phyloP scores from a whole-genome alignment of 2,888 invertebrate species.

The Nomada lathburiana region DNA sequence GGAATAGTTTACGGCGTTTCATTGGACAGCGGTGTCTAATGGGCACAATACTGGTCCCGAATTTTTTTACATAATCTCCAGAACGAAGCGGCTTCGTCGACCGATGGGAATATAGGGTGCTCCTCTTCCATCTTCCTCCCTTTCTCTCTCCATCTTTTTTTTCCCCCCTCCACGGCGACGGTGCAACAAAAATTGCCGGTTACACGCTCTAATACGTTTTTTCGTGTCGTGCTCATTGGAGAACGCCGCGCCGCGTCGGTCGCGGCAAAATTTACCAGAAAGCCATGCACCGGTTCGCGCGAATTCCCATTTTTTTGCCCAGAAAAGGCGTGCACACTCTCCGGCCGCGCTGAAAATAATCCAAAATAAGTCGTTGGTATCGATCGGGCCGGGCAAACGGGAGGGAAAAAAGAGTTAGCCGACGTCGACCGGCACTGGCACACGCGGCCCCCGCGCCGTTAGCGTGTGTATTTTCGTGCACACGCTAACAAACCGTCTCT shows the following conservation, averaged over 20 bases:
- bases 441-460: constrained; percentile 39
- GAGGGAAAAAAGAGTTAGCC: constrained; percentile 67
- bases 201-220: constrained; percentile 67
- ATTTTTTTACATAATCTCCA: constrained; percentile 50
- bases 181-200: constrained; percentile 64
- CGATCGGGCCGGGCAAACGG: constrained; percentile 75
- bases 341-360: constrained; percentile 76
- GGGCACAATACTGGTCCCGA: constrained; percentile 26
- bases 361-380: constrained; percentile 79
- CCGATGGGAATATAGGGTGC: constrained; percentile 28
- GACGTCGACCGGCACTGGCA: constrained; percentile 56
- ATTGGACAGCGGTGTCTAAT: constrained; percentile 48
- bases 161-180: constrained; percentile 31
- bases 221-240: constrained; percentile 61
- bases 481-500: constrained; percentile 67
- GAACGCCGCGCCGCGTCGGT: constrained; percentile 47
- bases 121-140: constrained; percentile 13
- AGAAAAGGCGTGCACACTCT: constrained; percentile 63
- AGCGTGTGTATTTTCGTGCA: constrained; percentile 60
- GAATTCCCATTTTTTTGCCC: constrained; percentile 24
- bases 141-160: background rate
- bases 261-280: constrained; percentile 28
- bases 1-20: constrained; percentile 41
- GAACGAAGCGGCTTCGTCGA: constrained; percentile 30
- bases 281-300: background rate